Percentiles rank a stretch among this genome's conserved stretches.
Evolutionary conservation across 2,888 invertebrate genomes (phyloP).

Genomic region (Scaptomyza tumidula): DNA sequence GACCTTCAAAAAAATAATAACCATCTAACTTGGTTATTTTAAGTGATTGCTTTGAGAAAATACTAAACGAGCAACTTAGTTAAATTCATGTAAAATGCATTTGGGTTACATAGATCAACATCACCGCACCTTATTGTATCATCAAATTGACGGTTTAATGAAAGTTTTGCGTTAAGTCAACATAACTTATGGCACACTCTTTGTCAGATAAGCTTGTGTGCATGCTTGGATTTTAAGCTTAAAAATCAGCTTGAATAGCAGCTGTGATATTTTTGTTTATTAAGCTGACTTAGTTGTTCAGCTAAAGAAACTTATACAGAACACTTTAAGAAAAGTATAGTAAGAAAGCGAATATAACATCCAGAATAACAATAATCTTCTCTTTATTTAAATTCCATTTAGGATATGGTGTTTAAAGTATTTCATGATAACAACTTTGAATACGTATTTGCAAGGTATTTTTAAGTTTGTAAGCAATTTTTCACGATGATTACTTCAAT

Average conservation of each 20-base stretch:
- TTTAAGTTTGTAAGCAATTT: too few relatives aligned
- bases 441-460: too few relatives aligned
- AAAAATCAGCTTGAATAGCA: background rate
- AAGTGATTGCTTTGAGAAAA: slow-evolving; percentile 1
- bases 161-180: slow-evolving; percentile 45
- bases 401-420: too few relatives aligned
- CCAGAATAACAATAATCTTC: too few relatives aligned
- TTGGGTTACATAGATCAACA: slow-evolving; percentile 19
- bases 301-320: too few relatives aligned
- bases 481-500: too few relatives aligned
- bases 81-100: slow-evolving; percentile 21
- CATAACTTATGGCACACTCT: slow-evolving; percentile 31
- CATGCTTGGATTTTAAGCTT: background rate
- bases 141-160: slow-evolving; percentile 21
- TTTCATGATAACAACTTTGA: too few relatives aligned
- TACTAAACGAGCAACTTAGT: slow-evolving; percentile 1
- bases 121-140: slow-evolving; percentile 29
- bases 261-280: background rate
- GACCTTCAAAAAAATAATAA: slow-evolving; percentile 36
- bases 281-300: too few relatives aligned
- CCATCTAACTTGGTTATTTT: too few relatives aligned
- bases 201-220: background rate
- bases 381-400: too few relatives aligned
- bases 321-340: too few relatives aligned
- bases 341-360: too few relatives aligned